Base-by-base conservation (phyloP, 2,113 vertebrate genomes). In the Phyllopteryx taeniolatus region DNA sequence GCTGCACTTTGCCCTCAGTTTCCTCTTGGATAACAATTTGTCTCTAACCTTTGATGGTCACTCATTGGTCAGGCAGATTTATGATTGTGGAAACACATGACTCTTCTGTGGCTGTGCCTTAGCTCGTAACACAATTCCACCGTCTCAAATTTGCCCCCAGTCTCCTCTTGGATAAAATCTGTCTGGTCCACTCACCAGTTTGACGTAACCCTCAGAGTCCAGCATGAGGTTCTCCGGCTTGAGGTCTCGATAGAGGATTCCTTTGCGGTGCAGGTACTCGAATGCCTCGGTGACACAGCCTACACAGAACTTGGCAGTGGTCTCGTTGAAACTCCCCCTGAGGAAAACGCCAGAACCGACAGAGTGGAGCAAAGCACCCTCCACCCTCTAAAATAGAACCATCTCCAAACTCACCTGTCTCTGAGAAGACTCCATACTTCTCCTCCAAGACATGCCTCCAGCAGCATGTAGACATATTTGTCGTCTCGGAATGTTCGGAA, bases 161-260 rank as follows among this genome's bases (percentile, higher is more conserved):
- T n/a, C 9, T 51, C 49, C 49, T 19, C 17, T 51, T 19, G 49
- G 49, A 19, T 51, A 2, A 17, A 51, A 51, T 7, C 5, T 19
- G 49, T 4, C 5, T 8, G 5, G 59, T 9, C 59, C 59, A 12
- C 61, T 63, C 35, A 99, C 98, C 94, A 99, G 91, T 84, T 99
- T 99, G 87, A 97, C 95, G 7, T 99, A 99, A 83, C 98, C 98
- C 91, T 96, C 93, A 79, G 98, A 96, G 91, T 99, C 98, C 87
- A 99, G 88, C 87, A 99, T 99, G 89, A 99, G 95, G 93, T 99
- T 99, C 90, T 99, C 98, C 88, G 98, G 98, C 88, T 99, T 99
- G 92, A 99, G 96, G 94, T 99, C 98, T 94, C 98, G 93, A 84
- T 99, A 99, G 91, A 99, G 98, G 89, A 99, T 98, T 83, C 96